Conservation (phyloP, 2,113 vertebrate genomes). For the Vanacampus margaritifer region DNA sequence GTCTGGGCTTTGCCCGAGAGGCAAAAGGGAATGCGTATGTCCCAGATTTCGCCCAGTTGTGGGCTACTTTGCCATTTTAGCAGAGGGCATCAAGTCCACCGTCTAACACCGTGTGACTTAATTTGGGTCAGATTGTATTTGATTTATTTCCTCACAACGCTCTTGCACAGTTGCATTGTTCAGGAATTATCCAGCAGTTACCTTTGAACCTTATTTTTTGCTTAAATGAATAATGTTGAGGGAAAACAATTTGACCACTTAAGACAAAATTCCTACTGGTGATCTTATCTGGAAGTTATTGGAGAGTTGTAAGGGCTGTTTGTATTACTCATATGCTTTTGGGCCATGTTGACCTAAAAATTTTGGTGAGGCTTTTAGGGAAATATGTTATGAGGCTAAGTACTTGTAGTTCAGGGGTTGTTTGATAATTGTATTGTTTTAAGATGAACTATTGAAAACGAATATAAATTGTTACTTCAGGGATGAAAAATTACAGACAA, state of each 20-base stretch:
- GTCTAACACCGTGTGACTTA: slow-evolving; percentile 14
- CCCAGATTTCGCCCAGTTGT: slow-evolving; percentile 42
- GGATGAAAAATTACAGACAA: background rate
- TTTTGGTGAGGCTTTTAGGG: background rate
- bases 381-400: background rate
- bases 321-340: background rate
- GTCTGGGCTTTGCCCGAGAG: slow-evolving; percentile 50
- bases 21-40: slow-evolving; percentile 39
- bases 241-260: background rate
- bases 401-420: background rate
- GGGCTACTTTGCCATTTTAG: slow-evolving; percentile 35
- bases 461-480: background rate
- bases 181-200: background rate
- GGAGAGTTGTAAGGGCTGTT: background rate
- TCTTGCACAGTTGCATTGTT: slow-evolving; percentile 12
- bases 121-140: slow-evolving; percentile 23
- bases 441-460: background rate
- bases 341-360: background rate
- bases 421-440: background rate
- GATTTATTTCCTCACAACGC: slow-evolving; percentile 30
- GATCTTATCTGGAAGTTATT: background rate
- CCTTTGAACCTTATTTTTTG: background rate
- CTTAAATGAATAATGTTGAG: background rate
- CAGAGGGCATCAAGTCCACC: slow-evolving; percentile 56
- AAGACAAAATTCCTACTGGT: background rate